These are phyloP conservation scores for Dromococcyx pavoninus DNA, from an alignment of 2,797 vertebrate species.

Conservation along the genomic window DNA sequence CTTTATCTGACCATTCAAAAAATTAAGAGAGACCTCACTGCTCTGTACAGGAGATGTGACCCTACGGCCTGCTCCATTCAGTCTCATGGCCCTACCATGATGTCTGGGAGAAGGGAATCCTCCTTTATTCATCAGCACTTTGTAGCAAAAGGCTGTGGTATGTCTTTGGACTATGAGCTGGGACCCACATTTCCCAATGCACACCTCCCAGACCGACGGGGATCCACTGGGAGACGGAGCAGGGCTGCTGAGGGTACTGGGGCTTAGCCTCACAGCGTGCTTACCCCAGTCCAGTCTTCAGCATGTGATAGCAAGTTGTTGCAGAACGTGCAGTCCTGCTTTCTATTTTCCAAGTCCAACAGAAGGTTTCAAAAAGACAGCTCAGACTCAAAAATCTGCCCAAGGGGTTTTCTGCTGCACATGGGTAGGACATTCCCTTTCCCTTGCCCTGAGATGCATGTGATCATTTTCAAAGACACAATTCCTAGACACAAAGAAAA, in stretches of 20 bases:
- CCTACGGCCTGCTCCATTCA: background rate
- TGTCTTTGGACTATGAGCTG: background rate
- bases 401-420: background rate
- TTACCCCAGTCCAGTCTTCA: background rate
- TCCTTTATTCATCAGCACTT: background rate
- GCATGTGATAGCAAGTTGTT: background rate
- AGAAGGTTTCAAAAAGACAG: background rate
- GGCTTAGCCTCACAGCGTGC: background rate
- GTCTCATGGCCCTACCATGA: background rate
- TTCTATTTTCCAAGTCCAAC: background rate
- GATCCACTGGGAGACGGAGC: background rate
- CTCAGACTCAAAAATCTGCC: background rate
- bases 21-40: background rate
- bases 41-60: background rate
- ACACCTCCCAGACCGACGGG: accelerated
- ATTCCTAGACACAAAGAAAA: background rate
- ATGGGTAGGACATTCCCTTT: background rate
- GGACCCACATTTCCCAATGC: background rate
- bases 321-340: background rate
- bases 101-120: background rate
- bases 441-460: background rate
- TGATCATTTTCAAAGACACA: background rate
- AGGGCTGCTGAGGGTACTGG: background rate
- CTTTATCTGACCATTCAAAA: background rate
- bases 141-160: background rate